Percentiles rank a stretch among this genome's conserved stretches.
Evolutionary conservation across 1,140 invertebrate genomes (phyloP).

Genomic region (Scaptomyza pallida): DNA sequence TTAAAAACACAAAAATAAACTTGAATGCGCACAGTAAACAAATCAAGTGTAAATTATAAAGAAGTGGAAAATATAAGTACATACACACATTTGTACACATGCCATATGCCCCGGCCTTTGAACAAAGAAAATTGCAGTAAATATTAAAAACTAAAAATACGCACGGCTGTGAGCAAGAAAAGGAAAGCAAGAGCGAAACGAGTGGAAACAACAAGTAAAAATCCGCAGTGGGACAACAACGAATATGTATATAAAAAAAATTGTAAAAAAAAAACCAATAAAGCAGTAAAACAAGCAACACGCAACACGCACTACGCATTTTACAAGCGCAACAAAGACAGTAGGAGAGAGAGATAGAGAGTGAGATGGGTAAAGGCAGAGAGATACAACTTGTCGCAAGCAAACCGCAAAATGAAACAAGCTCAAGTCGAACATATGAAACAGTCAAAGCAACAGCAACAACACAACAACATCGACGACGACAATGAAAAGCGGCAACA

Average conservation of each 20-base stretch:
- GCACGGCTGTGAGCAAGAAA: slow-evolving; percentile 1
- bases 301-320: slow-evolving; percentile 48
- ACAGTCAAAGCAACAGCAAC: slow-evolving; percentile 39
- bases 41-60: slow-evolving; percentile 77
- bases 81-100: neutral
- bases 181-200: slow-evolving; percentile 12
- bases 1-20: slow-evolving; percentile 71
- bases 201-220: slow-evolving; percentile 44
- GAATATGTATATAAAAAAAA: slow-evolving; percentile 49
- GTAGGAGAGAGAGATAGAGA: too few species aligned
- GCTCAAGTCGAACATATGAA: slow-evolving; percentile 66
- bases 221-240: slow-evolving; percentile 58
- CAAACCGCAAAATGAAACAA: slow-evolving; percentile 76
- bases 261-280: slow-evolving; percentile 73
- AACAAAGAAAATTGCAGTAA: slow-evolving; percentile 53
- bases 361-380: slow-evolving; percentile 27
- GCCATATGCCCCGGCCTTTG: slow-evolving; percentile 17
- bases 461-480: slow-evolving; percentile 48
- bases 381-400: slow-evolving; percentile 66
- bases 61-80: slow-evolving; percentile 38
- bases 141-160: slow-evolving; percentile 22
- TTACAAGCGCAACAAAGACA: slow-evolving; percentile 51
- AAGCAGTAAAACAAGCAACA: slow-evolving; percentile 26
- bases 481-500: slow-evolving; percentile 75
- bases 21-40: slow-evolving; percentile 58